These are phyloP conservation scores for Micromussa lordhowensis DNA, from an alignment of 92 coral and sea anemone genomes.

Conservation along the genomic window DNA sequence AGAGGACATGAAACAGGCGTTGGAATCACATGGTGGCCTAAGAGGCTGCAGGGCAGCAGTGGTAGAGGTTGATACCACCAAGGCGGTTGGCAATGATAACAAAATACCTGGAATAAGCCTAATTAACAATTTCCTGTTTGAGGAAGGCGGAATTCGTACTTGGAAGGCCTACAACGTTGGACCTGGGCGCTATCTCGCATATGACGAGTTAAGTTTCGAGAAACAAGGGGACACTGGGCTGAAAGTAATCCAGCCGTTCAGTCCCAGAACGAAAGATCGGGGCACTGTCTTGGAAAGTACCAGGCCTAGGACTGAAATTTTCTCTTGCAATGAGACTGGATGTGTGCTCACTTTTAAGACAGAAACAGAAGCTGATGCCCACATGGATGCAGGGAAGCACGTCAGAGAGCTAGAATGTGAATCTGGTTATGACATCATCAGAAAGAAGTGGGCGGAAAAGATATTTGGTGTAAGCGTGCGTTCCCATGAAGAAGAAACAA, in stretches of 20 bases:
- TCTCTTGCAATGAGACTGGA: conserved; percentile 45
- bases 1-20: too few species aligned
- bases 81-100: conserved; percentile 14
- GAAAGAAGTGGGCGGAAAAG: conserved; percentile 57
- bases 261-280: conserved; percentile 34
- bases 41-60: too few species aligned
- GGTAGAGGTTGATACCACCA: conserved; percentile 24
- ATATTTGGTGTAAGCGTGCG: conserved; percentile 26
- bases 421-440: conserved; percentile 39
- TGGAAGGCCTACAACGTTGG: conserved; percentile 46
- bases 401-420: conserved; percentile 38
- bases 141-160: conserved; percentile 34
- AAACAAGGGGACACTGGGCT: conserved; percentile 37
- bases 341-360: conserved; percentile 60
- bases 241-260: conserved; percentile 42
- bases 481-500: neutral
- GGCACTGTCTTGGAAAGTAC: conserved; percentile 34
- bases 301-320: conserved; percentile 19
- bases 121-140: conserved; percentile 37
- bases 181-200: conserved; percentile 35
- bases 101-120: conserved; percentile 46
- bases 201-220: conserved; percentile 3
- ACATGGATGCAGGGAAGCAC: conserved; percentile 62
- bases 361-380: conserved; percentile 40
- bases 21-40: too few species aligned